Percentiles rank a stretch among this genome's conserved stretches.
Evolutionary conservation across 2,113 vertebrate species (phyloP).

Genomic region (Microtus montanus): DNA sequence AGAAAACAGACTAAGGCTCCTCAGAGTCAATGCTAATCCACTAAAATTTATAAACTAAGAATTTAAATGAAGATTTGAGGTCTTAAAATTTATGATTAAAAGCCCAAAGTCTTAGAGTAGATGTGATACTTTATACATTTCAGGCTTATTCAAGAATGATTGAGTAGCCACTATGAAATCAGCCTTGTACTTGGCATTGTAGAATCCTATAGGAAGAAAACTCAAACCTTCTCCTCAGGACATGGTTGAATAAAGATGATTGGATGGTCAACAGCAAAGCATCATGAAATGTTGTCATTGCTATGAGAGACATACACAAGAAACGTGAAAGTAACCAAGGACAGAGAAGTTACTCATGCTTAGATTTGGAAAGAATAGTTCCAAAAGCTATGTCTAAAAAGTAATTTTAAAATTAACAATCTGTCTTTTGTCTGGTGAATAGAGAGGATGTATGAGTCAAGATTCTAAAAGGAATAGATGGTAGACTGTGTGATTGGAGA

Average conservation of each 20-base stretch:
- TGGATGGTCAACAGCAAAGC: not conserved
- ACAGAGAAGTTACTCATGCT: not conserved
- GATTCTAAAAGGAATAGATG: not conserved
- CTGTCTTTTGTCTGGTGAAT: not conserved
- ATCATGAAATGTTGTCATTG: not conserved
- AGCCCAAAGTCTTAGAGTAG: not conserved
- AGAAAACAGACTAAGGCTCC: not conserved
- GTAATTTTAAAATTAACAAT: slow-evolving; percentile 18
- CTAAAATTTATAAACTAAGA: not conserved
- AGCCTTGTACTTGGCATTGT: not conserved
- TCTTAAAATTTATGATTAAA: not conserved
- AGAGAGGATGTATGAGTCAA: not conserved
- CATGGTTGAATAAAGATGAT: not conserved
- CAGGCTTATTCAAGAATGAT: not conserved
- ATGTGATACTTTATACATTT: not conserved
- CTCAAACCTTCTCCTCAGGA: not conserved
- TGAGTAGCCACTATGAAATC: not conserved
- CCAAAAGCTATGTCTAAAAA: not conserved
- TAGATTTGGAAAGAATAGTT: not conserved
- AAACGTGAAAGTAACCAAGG: slow-evolving; percentile 12
- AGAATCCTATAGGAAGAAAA: not conserved
- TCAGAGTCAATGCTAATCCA: not conserved
- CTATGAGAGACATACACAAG: not conserved
- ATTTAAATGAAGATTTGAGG: not conserved
- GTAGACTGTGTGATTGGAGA: not conserved